A percentile compares a stretch with the other conserved stretches of the same genome.
phyloP scores from a whole-genome alignment of 1,140 invertebrate species.

The Cotesia chilonis region DNA sequence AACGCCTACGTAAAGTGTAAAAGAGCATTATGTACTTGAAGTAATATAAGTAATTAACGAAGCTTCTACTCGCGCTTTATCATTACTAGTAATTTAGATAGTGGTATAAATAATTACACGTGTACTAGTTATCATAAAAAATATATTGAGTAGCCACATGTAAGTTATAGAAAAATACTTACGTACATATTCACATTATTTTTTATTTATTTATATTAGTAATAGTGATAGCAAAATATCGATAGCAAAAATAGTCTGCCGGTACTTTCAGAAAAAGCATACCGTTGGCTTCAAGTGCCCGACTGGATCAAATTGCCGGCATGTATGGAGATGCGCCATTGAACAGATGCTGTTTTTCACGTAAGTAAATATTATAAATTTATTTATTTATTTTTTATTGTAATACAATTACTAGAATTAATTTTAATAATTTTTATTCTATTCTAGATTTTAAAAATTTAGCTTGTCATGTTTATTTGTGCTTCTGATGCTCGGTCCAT shows the following conservation, averaged over 20 bases:
- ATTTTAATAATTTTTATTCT: no score
- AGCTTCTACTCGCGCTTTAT: no score
- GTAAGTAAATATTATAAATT: slow-evolving; percentile 71
- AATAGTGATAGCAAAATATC: slow-evolving; percentile 41
- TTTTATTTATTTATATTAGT: slow-evolving; percentile 28
- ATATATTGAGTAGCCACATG: no score
- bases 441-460: background rate
- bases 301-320: slow-evolving; percentile 87
- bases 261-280: slow-evolving; percentile 87
- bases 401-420: background rate
- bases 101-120: no score
- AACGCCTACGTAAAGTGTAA: no score
- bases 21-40: no score
- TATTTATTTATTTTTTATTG: slow-evolving; percentile 1
- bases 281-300: slow-evolving; percentile 96
- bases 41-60: no score
- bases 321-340: slow-evolving; percentile 95
- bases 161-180: no score
- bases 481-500: no score
- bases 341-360: slow-evolving; percentile 98
- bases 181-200: no score
- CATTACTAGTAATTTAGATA: no score
- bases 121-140: no score
- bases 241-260: slow-evolving; percentile 35
- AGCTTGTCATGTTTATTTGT: background rate